Percentiles rank a stretch among this genome's conserved stretches.
phyloP scores from a whole-genome alignment of 2,113 vertebrate species.

The Chelonoidis abingdonii region DNA sequence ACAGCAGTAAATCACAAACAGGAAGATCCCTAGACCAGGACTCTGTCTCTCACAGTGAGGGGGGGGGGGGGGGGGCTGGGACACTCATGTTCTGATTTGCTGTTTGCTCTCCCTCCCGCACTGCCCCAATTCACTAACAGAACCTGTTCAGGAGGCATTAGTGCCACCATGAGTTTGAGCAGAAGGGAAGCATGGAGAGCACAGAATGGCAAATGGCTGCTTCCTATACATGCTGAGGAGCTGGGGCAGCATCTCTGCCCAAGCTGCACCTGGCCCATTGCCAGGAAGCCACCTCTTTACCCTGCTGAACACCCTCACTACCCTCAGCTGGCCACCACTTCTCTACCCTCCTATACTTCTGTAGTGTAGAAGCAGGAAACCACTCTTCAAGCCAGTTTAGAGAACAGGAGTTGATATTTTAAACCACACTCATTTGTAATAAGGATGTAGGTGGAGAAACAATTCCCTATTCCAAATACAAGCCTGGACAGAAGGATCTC shows the following conservation, averaged over 20 bases:
- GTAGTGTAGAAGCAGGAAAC: not conserved
- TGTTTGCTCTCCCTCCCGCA: not conserved
- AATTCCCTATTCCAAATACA: not conserved
- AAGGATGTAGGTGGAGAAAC: not conserved
- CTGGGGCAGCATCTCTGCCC: not conserved
- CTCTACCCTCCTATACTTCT: not conserved
- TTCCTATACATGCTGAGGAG: not conserved
- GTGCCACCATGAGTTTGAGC: not conserved
- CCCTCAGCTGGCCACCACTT: not conserved
- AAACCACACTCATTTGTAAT: not conserved
- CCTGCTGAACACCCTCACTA: not conserved
- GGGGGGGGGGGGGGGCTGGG: fast-evolving
- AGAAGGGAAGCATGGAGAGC: not conserved
- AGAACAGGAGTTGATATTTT: not conserved
- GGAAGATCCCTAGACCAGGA: not conserved
- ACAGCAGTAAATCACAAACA: not conserved
- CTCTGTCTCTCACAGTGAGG: fast-evolving
- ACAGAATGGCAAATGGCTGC: not conserved
- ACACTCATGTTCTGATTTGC: not conserved
- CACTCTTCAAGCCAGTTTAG: not conserved
- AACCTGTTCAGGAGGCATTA: fast-evolving
- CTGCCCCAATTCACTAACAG: not conserved
- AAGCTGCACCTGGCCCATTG: not conserved
- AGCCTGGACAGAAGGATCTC: not conserved
- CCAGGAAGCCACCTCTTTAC: not conserved